Conservation (phyloP, 1,140 invertebrate genomes). For the Atta cephalotes region DNA sequence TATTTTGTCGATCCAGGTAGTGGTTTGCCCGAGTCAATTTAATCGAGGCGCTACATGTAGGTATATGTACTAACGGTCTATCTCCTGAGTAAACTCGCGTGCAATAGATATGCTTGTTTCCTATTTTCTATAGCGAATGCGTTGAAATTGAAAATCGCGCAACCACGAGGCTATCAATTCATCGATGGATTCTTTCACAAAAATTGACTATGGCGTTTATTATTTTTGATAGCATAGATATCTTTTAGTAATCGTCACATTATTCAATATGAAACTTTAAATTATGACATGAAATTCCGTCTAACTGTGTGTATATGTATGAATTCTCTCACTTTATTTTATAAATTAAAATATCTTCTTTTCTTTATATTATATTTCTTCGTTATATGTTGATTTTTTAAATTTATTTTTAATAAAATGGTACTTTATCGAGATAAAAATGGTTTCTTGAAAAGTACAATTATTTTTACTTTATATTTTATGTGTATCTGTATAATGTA, state of each 20-base stretch:
- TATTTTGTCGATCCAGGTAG: slow-evolving; percentile 73
- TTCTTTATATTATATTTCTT: neutral
- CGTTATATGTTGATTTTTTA: neutral
- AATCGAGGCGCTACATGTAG: slow-evolving; percentile 66
- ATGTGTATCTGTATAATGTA: neutral
- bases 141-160: slow-evolving; percentile 54
- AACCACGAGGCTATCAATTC: neutral
- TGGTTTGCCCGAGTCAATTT: slow-evolving; percentile 74
- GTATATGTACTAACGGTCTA: slow-evolving; percentile 48
- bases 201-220: neutral
- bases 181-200: neutral
- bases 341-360: neutral
- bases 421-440: neutral
- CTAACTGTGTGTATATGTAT: too few relatives aligned
- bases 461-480: neutral
- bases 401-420: neutral
- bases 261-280: neutral
- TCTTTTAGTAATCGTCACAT: neutral
- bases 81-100: slow-evolving; percentile 62
- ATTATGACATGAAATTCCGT: neutral
- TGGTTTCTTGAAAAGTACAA: neutral
- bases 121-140: slow-evolving; percentile 32
- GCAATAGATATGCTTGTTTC: slow-evolving; percentile 33
- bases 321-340: neutral
- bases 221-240: neutral